Conservation (phyloP, 2,113 vertebrate genomes). For the Saccopteryx bilineata region DNA sequence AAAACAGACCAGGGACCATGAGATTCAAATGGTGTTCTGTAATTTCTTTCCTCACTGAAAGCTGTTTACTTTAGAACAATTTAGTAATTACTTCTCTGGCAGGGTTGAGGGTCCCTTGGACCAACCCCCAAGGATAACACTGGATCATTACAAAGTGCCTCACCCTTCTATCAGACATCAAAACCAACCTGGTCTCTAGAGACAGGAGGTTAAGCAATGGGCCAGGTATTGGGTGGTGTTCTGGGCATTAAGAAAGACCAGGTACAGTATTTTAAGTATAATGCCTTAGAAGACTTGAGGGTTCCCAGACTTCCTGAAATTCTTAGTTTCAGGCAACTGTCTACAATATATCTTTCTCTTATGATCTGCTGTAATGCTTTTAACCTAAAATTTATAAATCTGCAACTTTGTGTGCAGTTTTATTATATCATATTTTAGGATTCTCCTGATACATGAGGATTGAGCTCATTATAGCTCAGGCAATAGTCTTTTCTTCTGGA, state of each 20-base stretch:
- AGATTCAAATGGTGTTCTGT: background rate
- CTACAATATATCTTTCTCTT: constrained; percentile 29
- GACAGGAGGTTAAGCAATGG: background rate
- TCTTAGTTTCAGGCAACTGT: constrained; percentile 21
- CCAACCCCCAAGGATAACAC: constrained; percentile 44
- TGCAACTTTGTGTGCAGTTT: constrained; percentile 19
- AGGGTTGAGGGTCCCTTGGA: constrained; percentile 2
- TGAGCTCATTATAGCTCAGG: background rate
- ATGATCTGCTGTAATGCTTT: constrained; percentile 31
- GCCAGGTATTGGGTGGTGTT: background rate
- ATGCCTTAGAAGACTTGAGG: constrained; percentile 1
- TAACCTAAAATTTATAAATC: background rate
- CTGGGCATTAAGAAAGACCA: constrained; percentile 46
- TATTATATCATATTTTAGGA: constrained; percentile 48
- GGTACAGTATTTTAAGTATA: constrained; percentile 23
- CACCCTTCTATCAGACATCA: constrained; percentile 50
- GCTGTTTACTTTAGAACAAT: constrained; percentile 39
- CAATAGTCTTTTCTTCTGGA: background rate
- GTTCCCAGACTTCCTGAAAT: constrained; percentile 41
- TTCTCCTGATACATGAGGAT: constrained; percentile 4
- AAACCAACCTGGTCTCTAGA: constrained; percentile 49
- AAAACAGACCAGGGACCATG: background rate
- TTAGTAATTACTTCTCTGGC: constrained; percentile 64
- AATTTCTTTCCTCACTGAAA: constrained; percentile 17
- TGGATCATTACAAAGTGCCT: constrained; percentile 39